phyloP scores from a whole-genome alignment of 2,888 invertebrate species.

The Plagiodera versicolora region DNA sequence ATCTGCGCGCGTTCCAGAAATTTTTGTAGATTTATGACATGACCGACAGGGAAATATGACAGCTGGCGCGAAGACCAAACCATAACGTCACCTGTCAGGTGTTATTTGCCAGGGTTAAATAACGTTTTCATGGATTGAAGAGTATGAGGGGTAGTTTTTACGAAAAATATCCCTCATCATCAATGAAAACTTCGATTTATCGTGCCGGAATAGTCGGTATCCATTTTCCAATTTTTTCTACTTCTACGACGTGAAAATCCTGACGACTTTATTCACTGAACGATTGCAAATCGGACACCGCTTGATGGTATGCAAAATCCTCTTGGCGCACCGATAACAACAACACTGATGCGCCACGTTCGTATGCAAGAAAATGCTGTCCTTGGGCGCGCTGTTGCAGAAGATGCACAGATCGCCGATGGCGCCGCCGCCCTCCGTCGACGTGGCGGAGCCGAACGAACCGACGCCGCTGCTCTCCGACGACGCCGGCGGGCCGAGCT shows the following conservation, averaged over 20 bases:
- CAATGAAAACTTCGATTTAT: too few relatives aligned
- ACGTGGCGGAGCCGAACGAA: slow-evolving; percentile 15
- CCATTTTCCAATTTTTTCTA: too few relatives aligned
- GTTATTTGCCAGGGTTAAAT: too few relatives aligned
- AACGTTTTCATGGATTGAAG: too few relatives aligned
- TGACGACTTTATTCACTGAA: slow-evolving; percentile 67
- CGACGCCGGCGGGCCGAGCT: too few relatives aligned
- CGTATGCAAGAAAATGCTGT: slow-evolving; percentile 70
- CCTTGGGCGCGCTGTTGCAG: slow-evolving; percentile 65
- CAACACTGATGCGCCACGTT: slow-evolving; percentile 69
- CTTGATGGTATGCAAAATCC: slow-evolving; percentile 65
- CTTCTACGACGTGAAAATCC: slow-evolving; percentile 55
- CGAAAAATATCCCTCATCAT: too few relatives aligned
- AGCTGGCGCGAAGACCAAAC: too few relatives aligned
- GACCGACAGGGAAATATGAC: too few relatives aligned
- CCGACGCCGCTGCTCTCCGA: slow-evolving; percentile 26
- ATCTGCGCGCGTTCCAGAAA: not conserved
- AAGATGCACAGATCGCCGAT: slow-evolving; percentile 59
- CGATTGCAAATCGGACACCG: slow-evolving; percentile 72
- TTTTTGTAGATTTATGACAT: slow-evolving; percentile 30
- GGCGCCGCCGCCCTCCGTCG: slow-evolving; percentile 11
- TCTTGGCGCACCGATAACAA: slow-evolving; percentile 70
- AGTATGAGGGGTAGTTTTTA: too few relatives aligned
- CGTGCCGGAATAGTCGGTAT: too few relatives aligned
- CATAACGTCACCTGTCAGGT: too few relatives aligned